Conservation (phyloP, 2,797 vertebrate species). For the Xenopus petersii region DNA sequence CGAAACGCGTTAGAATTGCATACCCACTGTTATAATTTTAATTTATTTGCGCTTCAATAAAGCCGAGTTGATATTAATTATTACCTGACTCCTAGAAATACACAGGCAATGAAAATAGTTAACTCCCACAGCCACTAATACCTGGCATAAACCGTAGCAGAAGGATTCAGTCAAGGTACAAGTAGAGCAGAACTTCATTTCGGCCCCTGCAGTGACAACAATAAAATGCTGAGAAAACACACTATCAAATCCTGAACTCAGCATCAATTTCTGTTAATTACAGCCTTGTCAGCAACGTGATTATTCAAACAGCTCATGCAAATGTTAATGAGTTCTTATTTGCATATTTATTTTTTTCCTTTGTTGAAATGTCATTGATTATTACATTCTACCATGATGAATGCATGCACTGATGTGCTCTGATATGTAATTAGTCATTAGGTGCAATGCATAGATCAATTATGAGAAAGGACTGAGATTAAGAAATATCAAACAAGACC, state of each 20-base stretch:
- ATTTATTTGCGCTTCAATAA: no score
- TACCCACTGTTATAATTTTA: no score
- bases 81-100: no score
- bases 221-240: slow-evolving; percentile 79
- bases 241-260: slow-evolving; percentile 86
- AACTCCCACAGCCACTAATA: slow-evolving; percentile 36
- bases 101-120: no score
- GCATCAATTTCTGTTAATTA: slow-evolving; percentile 97
- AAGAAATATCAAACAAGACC: slow-evolving; percentile 87
- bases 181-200: slow-evolving; percentile 75
- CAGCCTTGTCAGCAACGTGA: slow-evolving; percentile 94
- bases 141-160: slow-evolving; percentile 68
- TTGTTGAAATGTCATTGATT: slow-evolving; percentile 99
- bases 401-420: slow-evolving; percentile 94
- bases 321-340: slow-evolving; percentile 99
- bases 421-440: slow-evolving; percentile 99
- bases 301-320: slow-evolving; percentile 99
- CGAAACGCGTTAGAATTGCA: no score
- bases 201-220: slow-evolving; percentile 76
- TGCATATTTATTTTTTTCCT: slow-evolving; percentile 99
- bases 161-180: slow-evolving; percentile 71
- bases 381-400: slow-evolving; percentile 99
- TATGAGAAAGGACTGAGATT: slow-evolving; percentile 87
- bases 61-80: no score
- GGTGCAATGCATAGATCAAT: slow-evolving; percentile 99